Evolutionary conservation across 2,888 invertebrate genomes (phyloP).

Genomic region (Dioctria linearis): DNA sequence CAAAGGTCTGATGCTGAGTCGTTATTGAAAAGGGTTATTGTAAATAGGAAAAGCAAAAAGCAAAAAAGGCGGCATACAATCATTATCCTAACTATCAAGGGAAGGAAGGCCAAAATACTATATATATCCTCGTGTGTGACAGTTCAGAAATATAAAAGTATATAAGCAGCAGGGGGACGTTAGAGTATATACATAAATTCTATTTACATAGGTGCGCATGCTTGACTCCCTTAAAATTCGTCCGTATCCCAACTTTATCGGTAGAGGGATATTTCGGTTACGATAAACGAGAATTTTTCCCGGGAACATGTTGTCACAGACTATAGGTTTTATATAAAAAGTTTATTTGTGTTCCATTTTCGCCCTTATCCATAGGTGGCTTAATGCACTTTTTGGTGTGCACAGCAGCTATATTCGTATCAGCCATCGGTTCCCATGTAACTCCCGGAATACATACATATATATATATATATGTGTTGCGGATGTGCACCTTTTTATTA

Average conservation of each 20-base stretch:
- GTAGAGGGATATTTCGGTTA: conserved; percentile 15
- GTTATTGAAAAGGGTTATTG: conserved; percentile 48
- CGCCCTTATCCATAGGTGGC: conserved; percentile 39
- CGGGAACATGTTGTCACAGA: not conserved
- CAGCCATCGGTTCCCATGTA: conserved; percentile 36
- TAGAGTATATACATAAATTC: not conserved
- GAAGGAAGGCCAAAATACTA: conserved; percentile 21
- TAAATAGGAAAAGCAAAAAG: conserved; percentile 16
- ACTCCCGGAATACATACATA: not conserved
- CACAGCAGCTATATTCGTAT: conserved; percentile 9
- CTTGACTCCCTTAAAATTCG: conserved; percentile 41
- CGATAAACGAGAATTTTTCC: not conserved
- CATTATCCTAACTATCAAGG: conserved; percentile 29
- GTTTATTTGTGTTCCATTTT: conserved; percentile 33
- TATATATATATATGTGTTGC: not conserved
- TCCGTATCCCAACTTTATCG: not conserved
- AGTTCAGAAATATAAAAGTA: not conserved
- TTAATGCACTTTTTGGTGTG: conserved; percentile 34
- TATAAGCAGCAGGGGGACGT: not conserved
- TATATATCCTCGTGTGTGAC: conserved; percentile 27
- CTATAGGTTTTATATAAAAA: not conserved
- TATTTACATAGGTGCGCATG: conserved; percentile 54
- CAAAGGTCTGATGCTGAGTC: conserved; percentile 18
- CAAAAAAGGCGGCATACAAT: conserved; percentile 13
- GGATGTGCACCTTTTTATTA: conserved; percentile 59